Evolutionary conservation across 2,113 vertebrate genomes (phyloP), one percentile per base, ranked within the genome.

Genomic region (Clarias magur): DNA sequence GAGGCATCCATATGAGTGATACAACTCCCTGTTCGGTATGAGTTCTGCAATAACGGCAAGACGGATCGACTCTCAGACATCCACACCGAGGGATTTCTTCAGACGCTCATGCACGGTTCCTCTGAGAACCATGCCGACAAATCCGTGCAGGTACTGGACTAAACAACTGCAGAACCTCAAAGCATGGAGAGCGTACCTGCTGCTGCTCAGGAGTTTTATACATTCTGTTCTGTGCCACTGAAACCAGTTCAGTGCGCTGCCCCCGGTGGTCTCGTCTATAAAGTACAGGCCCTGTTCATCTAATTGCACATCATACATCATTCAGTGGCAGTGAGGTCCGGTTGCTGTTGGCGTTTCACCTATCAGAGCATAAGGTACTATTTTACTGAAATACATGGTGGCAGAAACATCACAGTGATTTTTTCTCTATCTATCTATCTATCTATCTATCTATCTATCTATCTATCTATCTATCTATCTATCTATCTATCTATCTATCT

Each of bases 261-360:
- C 84, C 59, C 84, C 12, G 62, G 72, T 85, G 84, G 84, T 65
- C 72, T 27, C 8, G 15, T 54, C 54, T 30, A 67, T 65, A 54
- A 54, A 85, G 30, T 65, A 53, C 72, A 85, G 1, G 23, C 13
- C 13, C 11, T 23, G 2, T 19, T 63, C 17, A 6, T 42, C 70
- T 85, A 62, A 62, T 62, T 85, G 25, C 25, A 53, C 53, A 68
- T 70, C 42, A 53, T 27, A 78, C 17, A 30, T 19, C 73, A 75
- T 59, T 84, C n/a, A 48, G 30, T 80, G 19, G 27, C 78, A 80
- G 25, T 79, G 48, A 27, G 56, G 27, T 78, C 13, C 73, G 13
- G 10, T 78, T 27, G 75, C 42, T 78, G 6, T 78, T 54, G 23
- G 48, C 13, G 6, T 54, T 27, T 2, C 12, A 79, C 2, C 42